These are phyloP conservation scores for Pemphigus obesinymphae DNA, from an alignment of 1,140 invertebrate genomes.

Conservation along the genomic window DNA sequence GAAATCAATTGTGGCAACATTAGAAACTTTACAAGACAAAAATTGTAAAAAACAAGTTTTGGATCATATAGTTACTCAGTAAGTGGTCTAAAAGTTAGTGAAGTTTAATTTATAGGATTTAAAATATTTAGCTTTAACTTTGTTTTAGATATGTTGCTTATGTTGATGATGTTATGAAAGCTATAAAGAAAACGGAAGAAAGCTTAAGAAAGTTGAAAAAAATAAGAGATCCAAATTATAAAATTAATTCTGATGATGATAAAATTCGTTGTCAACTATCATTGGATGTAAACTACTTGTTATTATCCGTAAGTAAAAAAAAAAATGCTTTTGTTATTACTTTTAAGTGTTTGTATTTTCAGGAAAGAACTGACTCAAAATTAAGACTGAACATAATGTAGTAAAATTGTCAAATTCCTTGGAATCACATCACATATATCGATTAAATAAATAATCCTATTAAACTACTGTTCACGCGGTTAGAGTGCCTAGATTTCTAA, in stretches of 20 bases:
- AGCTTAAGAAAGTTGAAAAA: constrained; percentile 33
- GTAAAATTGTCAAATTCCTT: no score
- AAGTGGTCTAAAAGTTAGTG: neutral
- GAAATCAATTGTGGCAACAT: constrained; percentile 30
- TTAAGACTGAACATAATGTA: no score
- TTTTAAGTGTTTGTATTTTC: no score
- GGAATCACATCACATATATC: no score
- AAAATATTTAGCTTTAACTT: neutral
- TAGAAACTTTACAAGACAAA: constrained; percentile 18
- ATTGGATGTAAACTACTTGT: constrained; percentile 19
- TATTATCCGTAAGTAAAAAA: constrained; percentile 5
- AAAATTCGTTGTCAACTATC: constrained; percentile 25
- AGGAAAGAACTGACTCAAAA: no score
- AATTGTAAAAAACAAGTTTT: constrained; percentile 31
- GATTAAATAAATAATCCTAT: no score
- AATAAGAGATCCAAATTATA: constrained; percentile 31
- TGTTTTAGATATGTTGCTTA: constrained; percentile 26
- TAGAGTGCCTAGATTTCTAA: no score
- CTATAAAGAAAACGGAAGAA: constrained; percentile 36
- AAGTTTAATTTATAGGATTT: neutral
- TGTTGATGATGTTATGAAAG: constrained; percentile 33
- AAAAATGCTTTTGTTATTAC: no score
- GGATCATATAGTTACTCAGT: constrained; percentile 26
- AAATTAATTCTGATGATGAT: constrained; percentile 38
- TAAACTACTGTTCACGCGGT: no score